Percentiles rank a stretch among this genome's conserved stretches.
Conservation (phyloP, 2,888 invertebrate species). For the Unio delphinus region DNA sequence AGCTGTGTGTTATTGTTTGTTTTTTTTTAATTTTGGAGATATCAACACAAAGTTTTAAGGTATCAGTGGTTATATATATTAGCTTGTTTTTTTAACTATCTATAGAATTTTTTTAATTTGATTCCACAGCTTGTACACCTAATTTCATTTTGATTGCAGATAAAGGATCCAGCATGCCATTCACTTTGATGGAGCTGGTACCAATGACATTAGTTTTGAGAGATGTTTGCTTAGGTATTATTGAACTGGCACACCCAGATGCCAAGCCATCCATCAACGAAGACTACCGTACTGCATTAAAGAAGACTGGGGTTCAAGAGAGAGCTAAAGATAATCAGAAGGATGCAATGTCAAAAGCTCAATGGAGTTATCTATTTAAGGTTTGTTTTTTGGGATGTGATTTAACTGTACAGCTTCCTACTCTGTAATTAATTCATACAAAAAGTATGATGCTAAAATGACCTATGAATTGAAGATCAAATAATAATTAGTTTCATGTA, state of each 20-base stretch:
- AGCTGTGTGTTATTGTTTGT: too few relatives aligned
- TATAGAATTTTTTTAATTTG: neutral
- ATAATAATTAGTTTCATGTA: too few relatives aligned
- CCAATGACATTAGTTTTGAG: constrained; percentile 82
- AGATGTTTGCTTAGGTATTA: constrained; percentile 86
- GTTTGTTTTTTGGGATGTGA: constrained; percentile 66
- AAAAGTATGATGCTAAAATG: too few relatives aligned
- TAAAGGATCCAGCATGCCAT: constrained; percentile 76
- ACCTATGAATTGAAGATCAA: too few relatives aligned
- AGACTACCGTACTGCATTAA: constrained; percentile 76
- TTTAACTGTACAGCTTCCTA: too few relatives aligned
- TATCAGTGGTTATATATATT: neutral
- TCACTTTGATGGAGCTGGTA: constrained; percentile 82
- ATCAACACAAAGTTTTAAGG: too few relatives aligned
- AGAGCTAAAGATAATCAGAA: constrained; percentile 38
- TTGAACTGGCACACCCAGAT: constrained; percentile 89
- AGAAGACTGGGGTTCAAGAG: constrained; percentile 60
- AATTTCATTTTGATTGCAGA: constrained; percentile 18
- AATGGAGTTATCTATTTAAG: constrained; percentile 86
- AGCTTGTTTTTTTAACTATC: neutral
- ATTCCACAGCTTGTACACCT: neutral
- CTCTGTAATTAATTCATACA: too few relatives aligned
- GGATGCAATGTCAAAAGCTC: constrained; percentile 76
- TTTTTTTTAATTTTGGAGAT: too few relatives aligned
- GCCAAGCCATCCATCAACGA: constrained; percentile 75